phyloP scores from a whole-genome alignment of 2,888 invertebrate genomes.

The Drosophila suboccidentalis region DNA sequence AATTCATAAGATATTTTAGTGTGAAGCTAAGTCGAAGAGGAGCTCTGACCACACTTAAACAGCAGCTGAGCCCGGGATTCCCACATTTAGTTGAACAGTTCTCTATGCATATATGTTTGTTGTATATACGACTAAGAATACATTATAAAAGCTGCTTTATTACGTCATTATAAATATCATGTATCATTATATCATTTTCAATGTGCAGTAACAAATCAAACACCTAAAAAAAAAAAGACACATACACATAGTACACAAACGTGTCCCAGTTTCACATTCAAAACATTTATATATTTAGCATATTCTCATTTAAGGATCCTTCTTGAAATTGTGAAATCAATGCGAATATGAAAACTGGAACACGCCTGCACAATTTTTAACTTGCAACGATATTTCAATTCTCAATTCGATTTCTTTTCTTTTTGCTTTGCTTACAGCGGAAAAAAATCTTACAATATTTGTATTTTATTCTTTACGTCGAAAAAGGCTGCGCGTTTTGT shows the following conservation, averaged over 20 bases:
- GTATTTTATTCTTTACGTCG: conserved; percentile 34
- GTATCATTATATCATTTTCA: conserved; percentile 13
- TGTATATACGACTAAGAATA: conserved; percentile 23
- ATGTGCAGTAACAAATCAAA: conserved; percentile 42
- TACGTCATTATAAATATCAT: conserved; percentile 27
- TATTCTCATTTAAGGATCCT: background rate
- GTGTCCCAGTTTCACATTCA: conserved; percentile 1
- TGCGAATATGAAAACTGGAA: background rate
- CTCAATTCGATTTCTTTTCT: conserved; percentile 8
- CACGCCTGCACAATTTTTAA: conserved; percentile 16
- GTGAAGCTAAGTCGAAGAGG: conserved; percentile 7
- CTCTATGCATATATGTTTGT: background rate
- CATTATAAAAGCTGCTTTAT: conserved; percentile 32
- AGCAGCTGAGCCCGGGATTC: conserved; percentile 4
- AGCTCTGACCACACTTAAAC: conserved; percentile 26
- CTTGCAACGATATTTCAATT: conserved; percentile 31
- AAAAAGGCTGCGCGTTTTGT: conserved; percentile 46
- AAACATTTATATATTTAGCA: background rate
- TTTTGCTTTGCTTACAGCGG: conserved; percentile 19
- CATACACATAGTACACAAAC: conserved; percentile 10
- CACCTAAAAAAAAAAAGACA: conserved; percentile 24
- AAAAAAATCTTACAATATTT: conserved; percentile 22
- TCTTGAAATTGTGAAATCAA: background rate
- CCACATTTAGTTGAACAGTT: conserved; percentile 10
- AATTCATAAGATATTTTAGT: conserved; percentile 24